Evolutionary conservation across 1,140 invertebrate genomes (phyloP).

Genomic region (Lordiphosa clarofinis): DNA sequence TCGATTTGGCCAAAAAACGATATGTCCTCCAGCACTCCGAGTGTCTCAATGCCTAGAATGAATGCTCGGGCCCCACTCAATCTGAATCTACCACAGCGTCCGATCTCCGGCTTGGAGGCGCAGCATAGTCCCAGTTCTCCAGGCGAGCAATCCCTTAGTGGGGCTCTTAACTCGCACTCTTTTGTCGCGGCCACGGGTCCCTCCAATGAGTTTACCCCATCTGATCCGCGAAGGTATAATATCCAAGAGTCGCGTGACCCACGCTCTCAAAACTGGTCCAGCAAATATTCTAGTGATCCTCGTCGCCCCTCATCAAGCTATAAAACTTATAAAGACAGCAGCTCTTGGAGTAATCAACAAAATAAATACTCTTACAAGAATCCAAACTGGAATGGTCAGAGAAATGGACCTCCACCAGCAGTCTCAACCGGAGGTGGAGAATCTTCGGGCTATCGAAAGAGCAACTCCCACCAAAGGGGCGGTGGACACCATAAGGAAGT

Average conservation of each 20-base stretch:
- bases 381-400: neutral
- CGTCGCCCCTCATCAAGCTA: neutral
- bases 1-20: slow-evolving; percentile 5
- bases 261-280: neutral
- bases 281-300: neutral
- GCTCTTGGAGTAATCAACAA: neutral
- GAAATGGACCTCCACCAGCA: neutral
- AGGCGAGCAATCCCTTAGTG: neutral
- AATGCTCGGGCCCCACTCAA: neutral
- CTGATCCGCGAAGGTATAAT: no score
- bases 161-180: neutral
- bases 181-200: neutral
- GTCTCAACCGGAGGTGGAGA: neutral
- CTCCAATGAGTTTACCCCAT: no score
- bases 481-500: neutral
- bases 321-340: neutral
- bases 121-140: neutral
- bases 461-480: no score
- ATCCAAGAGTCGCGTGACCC: neutral
- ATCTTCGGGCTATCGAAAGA: no score
- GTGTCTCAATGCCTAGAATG: neutral
- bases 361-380: no score
- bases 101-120: neutral
- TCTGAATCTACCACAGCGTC: neutral
- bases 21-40: neutral